These are phyloP conservation scores for Astyanax mexicanus DNA, from an alignment of 2,797 vertebrate genomes.

Conservation along the genomic window DNA sequence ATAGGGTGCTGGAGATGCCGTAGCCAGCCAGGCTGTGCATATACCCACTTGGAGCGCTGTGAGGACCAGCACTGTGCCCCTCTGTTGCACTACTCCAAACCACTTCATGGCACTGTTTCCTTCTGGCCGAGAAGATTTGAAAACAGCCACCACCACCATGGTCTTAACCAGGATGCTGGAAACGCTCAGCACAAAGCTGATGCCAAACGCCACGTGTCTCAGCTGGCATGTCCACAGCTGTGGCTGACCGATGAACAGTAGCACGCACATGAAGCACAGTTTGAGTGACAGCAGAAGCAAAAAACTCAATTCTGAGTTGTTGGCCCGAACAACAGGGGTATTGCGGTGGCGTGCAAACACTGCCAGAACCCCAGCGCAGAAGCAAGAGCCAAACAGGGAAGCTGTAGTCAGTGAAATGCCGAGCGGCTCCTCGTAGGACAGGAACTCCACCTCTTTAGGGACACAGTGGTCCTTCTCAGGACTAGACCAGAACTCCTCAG, in stretches of 20 bases:
- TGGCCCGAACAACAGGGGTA: constrained; percentile 74
- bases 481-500: constrained; percentile 77
- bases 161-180: constrained; percentile 63
- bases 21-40: constrained; percentile 49
- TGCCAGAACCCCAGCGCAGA: constrained; percentile 61
- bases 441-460: constrained; percentile 73
- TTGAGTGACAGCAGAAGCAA: constrained; percentile 43
- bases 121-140: constrained; percentile 52
- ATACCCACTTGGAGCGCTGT: constrained; percentile 52
- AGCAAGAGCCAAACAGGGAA: constrained; percentile 63
- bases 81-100: constrained; percentile 57
- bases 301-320: constrained; percentile 73
- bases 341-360: constrained; percentile 63
- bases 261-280: constrained; percentile 47
- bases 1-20: constrained; percentile 47
- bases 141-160: constrained; percentile 56
- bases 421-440: constrained; percentile 76
- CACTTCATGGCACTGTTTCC: constrained; percentile 51
- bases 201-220: constrained; percentile 55
- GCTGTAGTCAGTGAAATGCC: constrained; percentile 72
- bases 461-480: constrained; percentile 63
- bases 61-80: constrained; percentile 49
- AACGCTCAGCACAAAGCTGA: constrained; percentile 58
- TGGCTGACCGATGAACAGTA: constrained; percentile 57
- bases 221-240: constrained; percentile 53